Base-by-base conservation (phyloP, 2,797 vertebrate genomes). In the Lerista edwardsae region DNA sequence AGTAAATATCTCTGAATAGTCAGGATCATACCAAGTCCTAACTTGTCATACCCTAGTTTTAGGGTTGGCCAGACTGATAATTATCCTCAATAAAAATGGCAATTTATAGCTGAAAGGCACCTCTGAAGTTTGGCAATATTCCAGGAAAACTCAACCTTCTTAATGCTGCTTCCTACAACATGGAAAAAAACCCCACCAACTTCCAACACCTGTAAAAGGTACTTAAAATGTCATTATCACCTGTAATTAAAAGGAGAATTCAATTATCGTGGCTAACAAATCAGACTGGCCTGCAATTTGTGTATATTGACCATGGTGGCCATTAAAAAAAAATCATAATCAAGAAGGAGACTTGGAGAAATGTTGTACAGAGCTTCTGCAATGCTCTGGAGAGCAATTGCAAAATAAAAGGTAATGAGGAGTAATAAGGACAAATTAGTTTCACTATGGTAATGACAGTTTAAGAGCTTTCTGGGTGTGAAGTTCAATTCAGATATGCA, bases 221-320 rank as follows among this genome's bases (percentile, higher is more conserved):
- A 89, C 94, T 96, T 95, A 96, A 95, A 96, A 95, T 94, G 89
- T 89, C 94, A 95, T 96, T 95, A 93, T 91, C 89, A 95, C 86
- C 88, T 94, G 93, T 95, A 96, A 96, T 95, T 96, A 95, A 92
- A 94, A 55, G 61, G 86, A 89, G 90, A 94, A 95, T 96, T 93
- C 92, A 95, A 94, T 96, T 94, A 95, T 73, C 15, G 73, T 61
- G 90, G 90, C 85, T 87, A 95, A 91, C 55, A 90, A 94, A 94
- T 93, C 90, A 90, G 90, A 93, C 85, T 92, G 90, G 82, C 76
- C 88, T 92, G 90, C 64, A 74, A 2, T 87, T 93, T 87, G 88
- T 94, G 83, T 88, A 89, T 86, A 89, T 89, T 94, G 93, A 93
- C 86, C 85, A 67, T 85, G 90, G 82, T 91, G 84, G 72, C 84